phyloP scores from a whole-genome alignment of 2,888 invertebrate species.

The Eledona agricola region DNA sequence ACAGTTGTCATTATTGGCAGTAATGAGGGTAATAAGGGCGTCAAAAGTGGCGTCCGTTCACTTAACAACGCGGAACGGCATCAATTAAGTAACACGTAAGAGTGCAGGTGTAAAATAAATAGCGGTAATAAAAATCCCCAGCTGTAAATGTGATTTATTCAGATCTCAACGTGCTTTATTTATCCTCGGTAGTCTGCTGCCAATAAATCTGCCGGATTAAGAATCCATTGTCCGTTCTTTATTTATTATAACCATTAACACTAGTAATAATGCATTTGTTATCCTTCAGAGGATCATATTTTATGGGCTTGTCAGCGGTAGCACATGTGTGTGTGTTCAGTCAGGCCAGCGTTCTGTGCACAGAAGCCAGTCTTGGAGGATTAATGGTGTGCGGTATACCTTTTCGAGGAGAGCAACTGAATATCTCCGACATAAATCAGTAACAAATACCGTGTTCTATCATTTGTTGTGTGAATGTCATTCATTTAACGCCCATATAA shows the following conservation, averaged over 20 bases:
- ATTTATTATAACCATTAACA: conserved; percentile 64
- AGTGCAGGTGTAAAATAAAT: conserved; percentile 50
- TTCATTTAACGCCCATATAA: conserved; percentile 57
- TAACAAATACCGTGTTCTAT: conserved; percentile 57
- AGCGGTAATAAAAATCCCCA: conserved; percentile 43
- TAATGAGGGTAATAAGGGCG: conserved; percentile 1
- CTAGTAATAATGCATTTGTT: conserved; percentile 65
- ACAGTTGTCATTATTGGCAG: no score
- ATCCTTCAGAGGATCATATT: conserved; percentile 63
- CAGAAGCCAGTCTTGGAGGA: conserved; percentile 56
- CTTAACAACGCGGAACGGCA: conserved; percentile 15
- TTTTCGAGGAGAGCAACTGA: conserved; percentile 59
- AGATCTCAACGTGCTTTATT: conserved; percentile 57
- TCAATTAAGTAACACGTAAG: conserved; percentile 36
- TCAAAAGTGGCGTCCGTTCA: conserved; percentile 3
- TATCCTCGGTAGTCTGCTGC: conserved; percentile 53
- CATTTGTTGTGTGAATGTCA: conserved; percentile 59
- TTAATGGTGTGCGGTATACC: conserved; percentile 60
- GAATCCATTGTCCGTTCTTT: conserved; percentile 63
- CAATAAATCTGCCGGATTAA: conserved; percentile 62
- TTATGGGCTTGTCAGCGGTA: conserved; percentile 58
- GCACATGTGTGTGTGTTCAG: conserved; percentile 57
- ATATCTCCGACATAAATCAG: conserved; percentile 61
- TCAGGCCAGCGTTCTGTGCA: conserved; percentile 38
- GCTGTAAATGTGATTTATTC: conserved; percentile 55